phyloP scores from a whole-genome alignment of 1,140 invertebrate species.

The Aplysia californica region DNA sequence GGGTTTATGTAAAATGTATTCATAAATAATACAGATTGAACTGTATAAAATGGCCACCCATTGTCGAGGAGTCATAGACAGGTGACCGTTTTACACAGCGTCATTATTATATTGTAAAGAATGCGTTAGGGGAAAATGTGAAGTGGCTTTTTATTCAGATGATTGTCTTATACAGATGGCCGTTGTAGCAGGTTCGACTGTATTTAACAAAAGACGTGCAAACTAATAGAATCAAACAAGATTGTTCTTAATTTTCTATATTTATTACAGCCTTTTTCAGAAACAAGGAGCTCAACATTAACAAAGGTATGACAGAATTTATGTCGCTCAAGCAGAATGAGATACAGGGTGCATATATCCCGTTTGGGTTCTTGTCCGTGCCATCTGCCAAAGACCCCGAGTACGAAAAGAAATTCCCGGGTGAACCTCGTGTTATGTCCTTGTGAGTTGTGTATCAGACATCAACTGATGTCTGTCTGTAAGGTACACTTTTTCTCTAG shows the following conservation, averaged over 20 bases:
- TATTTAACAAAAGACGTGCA: too few species aligned
- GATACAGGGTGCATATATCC: slow-evolving; percentile 53
- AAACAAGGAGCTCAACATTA: slow-evolving; percentile 47
- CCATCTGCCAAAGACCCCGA: slow-evolving; percentile 68
- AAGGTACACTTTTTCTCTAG: neutral
- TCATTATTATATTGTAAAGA: neutral
- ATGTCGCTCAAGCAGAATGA: slow-evolving; percentile 51
- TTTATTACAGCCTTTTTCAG: slow-evolving; percentile 2
- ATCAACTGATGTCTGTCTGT: too few species aligned
- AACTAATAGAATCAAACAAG: neutral
- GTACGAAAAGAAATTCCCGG: slow-evolving; percentile 62
- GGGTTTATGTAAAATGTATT: too few species aligned
- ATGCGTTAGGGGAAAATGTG: neutral
- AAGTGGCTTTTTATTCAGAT: neutral
- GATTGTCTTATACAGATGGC: too few species aligned
- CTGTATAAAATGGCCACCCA: neutral
- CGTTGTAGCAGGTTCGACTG: too few species aligned
- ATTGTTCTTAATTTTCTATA: neutral
- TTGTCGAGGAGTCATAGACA: neutral
- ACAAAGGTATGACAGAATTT: slow-evolving; percentile 49
- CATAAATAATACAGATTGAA: too few species aligned
- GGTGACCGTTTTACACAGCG: too few species aligned
- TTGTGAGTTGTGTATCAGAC: neutral
- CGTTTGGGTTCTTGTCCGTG: slow-evolving; percentile 67
- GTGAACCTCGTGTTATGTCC: slow-evolving; percentile 48